phyloP scores from a whole-genome alignment of 2,888 invertebrate species.

The Campopleginae sp. region DNA sequence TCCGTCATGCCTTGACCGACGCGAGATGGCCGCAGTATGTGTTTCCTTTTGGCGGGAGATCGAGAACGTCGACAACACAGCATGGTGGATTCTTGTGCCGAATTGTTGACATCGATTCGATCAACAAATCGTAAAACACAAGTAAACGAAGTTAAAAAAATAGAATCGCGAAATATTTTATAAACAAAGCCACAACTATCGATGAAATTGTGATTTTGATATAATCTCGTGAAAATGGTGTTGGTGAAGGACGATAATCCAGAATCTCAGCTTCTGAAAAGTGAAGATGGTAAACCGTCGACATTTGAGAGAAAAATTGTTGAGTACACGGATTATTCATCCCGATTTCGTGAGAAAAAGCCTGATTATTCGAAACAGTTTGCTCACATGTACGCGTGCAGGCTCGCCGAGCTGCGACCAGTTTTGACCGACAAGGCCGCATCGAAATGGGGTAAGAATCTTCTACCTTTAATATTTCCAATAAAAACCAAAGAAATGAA shows the following conservation, averaged over 20 bases:
- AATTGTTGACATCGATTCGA: not conserved
- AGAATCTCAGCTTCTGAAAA: conserved; percentile 43
- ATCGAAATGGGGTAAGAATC: conserved; percentile 88
- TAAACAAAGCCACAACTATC: not conserved
- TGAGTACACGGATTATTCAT: conserved; percentile 72
- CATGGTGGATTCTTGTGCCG: not conserved
- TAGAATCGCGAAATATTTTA: not conserved
- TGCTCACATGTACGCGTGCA: conserved; percentile 93
- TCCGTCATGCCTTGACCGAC: not conserved
- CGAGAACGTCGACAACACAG: not conserved
- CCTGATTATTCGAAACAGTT: conserved; percentile 88
- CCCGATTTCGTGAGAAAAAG: conserved; percentile 68
- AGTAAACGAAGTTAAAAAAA: not conserved
- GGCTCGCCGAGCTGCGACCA: conserved; percentile 89
- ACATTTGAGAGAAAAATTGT: conserved; percentile 73
- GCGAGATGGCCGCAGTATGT: not conserved
- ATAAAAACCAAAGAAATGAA: not conserved
- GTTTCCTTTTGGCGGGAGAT: not conserved
- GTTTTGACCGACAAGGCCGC: conserved; percentile 86
- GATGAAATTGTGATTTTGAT: not conserved
- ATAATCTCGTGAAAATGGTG: conserved; percentile 39
- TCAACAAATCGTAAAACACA: not conserved
- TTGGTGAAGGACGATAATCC: conserved; percentile 30
- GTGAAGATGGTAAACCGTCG: conserved; percentile 60
- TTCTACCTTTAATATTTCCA: not conserved